Evolutionary conservation across 92 coral and sea anemone species (phyloP).

Genomic region (Parazoanthus atlanticus): DNA sequence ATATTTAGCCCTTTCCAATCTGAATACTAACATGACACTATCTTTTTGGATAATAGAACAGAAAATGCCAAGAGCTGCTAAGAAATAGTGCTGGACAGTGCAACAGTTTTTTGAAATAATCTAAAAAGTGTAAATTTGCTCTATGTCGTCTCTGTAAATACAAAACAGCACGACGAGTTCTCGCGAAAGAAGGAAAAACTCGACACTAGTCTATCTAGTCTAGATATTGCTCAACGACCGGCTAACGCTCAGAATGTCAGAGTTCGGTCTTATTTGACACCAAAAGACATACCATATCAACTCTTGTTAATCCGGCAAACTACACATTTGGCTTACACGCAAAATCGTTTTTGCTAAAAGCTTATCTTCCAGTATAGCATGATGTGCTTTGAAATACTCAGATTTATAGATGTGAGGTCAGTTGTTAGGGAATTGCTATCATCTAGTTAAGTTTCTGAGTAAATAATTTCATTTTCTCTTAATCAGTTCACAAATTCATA

Average conservation of each 20-base stretch:
- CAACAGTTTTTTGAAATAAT: background rate
- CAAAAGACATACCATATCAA: no score
- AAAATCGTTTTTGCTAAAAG: background rate
- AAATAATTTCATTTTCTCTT: conserved; percentile 20
- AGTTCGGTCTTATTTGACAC: background rate
- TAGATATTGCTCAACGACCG: background rate
- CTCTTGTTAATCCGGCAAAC: background rate
- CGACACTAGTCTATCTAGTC: background rate
- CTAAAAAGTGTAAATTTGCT: background rate
- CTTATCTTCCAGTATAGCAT: background rate
- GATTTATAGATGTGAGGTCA: background rate
- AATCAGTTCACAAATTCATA: background rate
- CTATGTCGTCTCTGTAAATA: background rate
- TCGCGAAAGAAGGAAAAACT: background rate
- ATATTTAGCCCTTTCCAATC: background rate
- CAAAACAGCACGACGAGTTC: background rate
- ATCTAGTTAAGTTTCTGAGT: conserved; percentile 6
- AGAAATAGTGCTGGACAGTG: background rate
- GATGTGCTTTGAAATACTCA: background rate
- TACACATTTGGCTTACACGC: background rate
- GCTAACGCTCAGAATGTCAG: background rate
- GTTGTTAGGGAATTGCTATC: background rate
- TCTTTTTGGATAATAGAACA: background rate
- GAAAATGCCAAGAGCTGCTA: background rate
- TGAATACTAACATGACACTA: background rate